Evolutionary conservation across 2,113 vertebrate genomes (phyloP).

Genomic region (Bubalus kerabau): DNA sequence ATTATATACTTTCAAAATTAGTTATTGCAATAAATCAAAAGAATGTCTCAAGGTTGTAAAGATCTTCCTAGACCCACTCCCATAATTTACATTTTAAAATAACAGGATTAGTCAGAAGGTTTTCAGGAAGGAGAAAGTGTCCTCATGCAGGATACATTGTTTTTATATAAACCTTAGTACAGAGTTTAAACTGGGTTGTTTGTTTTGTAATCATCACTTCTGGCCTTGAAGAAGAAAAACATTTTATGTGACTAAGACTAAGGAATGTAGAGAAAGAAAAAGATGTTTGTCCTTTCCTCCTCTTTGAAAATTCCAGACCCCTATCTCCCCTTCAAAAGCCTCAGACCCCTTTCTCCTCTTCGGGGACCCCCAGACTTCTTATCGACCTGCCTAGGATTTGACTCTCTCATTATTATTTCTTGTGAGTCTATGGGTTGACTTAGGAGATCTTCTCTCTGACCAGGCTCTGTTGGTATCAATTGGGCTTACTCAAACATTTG

Average conservation of each 20-base stretch:
- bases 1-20: not conserved
- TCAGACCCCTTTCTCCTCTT: not conserved
- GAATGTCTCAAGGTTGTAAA: not conserved
- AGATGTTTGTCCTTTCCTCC: not conserved
- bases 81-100: not conserved
- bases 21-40: not conserved
- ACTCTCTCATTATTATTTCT: not conserved
- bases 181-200: not conserved
- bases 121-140: not conserved
- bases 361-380: not conserved
- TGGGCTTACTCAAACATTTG: not conserved
- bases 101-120: not conserved
- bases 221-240: not conserved
- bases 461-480: not conserved
- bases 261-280: not conserved
- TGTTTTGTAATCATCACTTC: not conserved
- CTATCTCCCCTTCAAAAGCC: not conserved
- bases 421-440: not conserved
- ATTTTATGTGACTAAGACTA: not conserved
- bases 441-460: not conserved
- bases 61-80: not conserved
- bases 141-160: not conserved
- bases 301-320: not conserved
- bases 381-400: not conserved
- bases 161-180: not conserved